Evolutionary conservation across 2,113 vertebrate genomes (phyloP).

Genomic region (Plecotus auritus): DNA sequence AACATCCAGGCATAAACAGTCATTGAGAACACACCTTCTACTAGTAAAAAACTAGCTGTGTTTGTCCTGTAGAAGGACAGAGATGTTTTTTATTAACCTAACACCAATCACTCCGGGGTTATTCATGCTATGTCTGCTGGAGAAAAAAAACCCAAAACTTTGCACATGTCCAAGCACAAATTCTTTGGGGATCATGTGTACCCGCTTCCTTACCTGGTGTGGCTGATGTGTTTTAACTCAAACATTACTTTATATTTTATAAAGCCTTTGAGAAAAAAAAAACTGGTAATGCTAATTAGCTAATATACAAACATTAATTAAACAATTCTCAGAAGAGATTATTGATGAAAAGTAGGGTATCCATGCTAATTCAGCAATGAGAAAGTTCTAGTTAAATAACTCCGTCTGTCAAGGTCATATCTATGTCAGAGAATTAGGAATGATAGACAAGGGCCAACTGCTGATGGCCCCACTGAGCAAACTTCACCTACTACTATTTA

Average conservation of each 20-base stretch:
- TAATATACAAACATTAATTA: constrained; percentile 72
- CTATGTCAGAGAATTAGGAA: constrained; percentile 33
- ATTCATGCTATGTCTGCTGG: neutral
- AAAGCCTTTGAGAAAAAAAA: neutral
- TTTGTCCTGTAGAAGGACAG: constrained; percentile 23
- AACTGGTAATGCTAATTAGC: constrained; percentile 62
- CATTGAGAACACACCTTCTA: neutral
- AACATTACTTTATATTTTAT: constrained; percentile 50
- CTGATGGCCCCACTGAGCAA: neutral
- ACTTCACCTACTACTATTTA: neutral
- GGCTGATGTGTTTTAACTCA: constrained; percentile 22
- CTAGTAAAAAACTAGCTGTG: neutral
- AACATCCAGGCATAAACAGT: neutral
- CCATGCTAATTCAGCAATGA: constrained; percentile 1
- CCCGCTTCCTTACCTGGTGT: neutral
- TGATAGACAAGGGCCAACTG: neutral
- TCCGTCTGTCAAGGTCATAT: constrained; percentile 48
- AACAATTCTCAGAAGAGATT: constrained; percentile 68
- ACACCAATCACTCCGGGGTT: neutral
- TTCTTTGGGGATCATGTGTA: neutral
- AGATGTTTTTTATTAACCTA: neutral
- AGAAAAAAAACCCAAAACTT: neutral
- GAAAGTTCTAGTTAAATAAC: constrained; percentile 25
- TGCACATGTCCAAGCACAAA: neutral
- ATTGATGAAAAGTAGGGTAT: constrained; percentile 62